Percentiles rank a stretch among this genome's conserved stretches.
phyloP scores from a whole-genome alignment of 2,888 invertebrate species.

The Eurytoma adleriae region DNA sequence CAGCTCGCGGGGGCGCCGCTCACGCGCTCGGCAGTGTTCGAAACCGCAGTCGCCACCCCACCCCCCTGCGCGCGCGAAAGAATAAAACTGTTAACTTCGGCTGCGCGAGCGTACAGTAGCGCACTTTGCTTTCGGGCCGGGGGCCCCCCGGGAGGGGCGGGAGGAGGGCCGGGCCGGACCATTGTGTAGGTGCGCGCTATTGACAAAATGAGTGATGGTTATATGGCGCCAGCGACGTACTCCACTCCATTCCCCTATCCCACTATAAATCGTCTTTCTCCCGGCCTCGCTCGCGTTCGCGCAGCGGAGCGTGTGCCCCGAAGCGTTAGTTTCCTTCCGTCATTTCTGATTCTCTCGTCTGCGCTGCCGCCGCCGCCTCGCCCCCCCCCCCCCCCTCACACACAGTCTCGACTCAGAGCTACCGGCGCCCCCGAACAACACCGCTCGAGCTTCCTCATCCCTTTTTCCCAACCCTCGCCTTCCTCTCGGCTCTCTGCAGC shows the following conservation, averaged over 20 bases:
- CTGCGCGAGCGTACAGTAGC: constrained; percentile 61
- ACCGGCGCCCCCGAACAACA: constrained; percentile 12
- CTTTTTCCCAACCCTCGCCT: constrained; percentile 17
- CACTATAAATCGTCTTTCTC: constrained; percentile 69
- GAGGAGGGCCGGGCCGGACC: constrained; percentile 54
- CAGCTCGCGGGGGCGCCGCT: neutral
- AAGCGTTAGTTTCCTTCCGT: constrained; percentile 58
- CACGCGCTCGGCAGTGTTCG: constrained; percentile 60
- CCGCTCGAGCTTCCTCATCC: constrained; percentile 9
- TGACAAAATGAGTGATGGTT: constrained; percentile 73
- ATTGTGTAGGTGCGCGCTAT: constrained; percentile 69
- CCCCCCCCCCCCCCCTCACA: neutral
- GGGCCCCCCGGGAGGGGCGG: neutral
- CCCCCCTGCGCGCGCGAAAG: constrained; percentile 64
- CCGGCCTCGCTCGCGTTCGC: constrained; percentile 26
- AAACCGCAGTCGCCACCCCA: constrained; percentile 65
- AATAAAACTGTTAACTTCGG: constrained; percentile 70
- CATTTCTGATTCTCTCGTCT: constrained; percentile 57
- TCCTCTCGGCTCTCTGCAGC: constrained; percentile 32
- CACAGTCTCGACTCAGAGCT: neutral
- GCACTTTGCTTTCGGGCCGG: neutral
- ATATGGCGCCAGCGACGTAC: constrained; percentile 68
- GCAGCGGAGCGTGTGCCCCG: constrained; percentile 59
- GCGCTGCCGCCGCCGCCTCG: constrained; percentile 6
- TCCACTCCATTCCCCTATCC: constrained; percentile 60